Evolutionary conservation across 1,140 invertebrate genomes (phyloP).

Genomic region (Cardiocondyla obscurior): DNA sequence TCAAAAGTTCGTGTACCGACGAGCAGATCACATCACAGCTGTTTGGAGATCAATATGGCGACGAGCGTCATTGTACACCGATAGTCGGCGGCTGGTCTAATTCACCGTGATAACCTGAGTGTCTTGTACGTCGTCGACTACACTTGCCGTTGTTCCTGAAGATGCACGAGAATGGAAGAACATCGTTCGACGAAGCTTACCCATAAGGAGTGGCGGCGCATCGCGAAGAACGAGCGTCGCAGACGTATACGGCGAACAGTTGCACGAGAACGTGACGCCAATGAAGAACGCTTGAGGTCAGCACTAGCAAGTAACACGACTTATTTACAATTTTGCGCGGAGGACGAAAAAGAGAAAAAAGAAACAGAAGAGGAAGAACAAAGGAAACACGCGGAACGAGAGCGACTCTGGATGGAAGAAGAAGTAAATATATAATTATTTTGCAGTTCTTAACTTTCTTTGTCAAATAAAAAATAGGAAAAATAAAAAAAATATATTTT

Average conservation of each 20-base stretch:
- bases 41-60: slow-evolving; percentile 56
- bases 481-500: background rate
- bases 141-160: background rate
- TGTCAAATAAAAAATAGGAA: background rate
- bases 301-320: slow-evolving; percentile 73
- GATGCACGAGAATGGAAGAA: slow-evolving; percentile 53
- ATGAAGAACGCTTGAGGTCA: slow-evolving; percentile 70
- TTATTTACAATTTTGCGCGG: slow-evolving; percentile 82
- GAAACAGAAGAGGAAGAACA: slow-evolving; percentile 80
- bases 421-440: slow-evolving; percentile 73
- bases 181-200: background rate
- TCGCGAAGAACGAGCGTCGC: slow-evolving; percentile 86
- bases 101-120: background rate
- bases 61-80: slow-evolving; percentile 13
- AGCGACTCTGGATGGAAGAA: slow-evolving; percentile 79
- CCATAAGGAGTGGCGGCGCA: slow-evolving; percentile 86
- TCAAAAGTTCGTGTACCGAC: background rate
- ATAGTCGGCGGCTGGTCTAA: background rate
- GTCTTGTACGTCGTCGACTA: background rate
- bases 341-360: slow-evolving; percentile 81
- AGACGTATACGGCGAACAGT: slow-evolving; percentile 83
- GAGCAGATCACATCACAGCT: background rate
- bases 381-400: slow-evolving; percentile 79
- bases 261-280: slow-evolving; percentile 79
- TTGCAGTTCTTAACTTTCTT: background rate